These are phyloP conservation scores for Syngnathus scovelli DNA, from an alignment of 2,113 vertebrate genomes.

Conservation along the genomic window DNA sequence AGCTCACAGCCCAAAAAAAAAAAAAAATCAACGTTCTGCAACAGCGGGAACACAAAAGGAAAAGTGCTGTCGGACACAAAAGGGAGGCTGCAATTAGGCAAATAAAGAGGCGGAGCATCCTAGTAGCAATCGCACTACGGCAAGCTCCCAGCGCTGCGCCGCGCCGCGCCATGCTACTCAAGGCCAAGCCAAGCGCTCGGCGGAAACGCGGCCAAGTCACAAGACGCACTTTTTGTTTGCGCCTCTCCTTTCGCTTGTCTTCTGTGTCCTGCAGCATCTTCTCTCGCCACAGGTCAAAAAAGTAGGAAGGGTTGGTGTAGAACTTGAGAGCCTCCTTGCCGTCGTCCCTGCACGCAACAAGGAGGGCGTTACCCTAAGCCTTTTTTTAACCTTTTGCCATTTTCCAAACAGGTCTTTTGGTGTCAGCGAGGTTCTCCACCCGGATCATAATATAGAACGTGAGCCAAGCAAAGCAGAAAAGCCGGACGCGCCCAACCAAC, in stretches of 20 bases:
- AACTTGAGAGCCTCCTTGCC: constrained; percentile 96
- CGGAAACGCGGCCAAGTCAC: neutral
- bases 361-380: too few relatives aligned
- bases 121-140: constrained; percentile 30
- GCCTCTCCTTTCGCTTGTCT: constrained; percentile 96
- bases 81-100: constrained; percentile 22
- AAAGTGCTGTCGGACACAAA: constrained; percentile 60
- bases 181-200: too few relatives aligned
- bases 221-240: constrained; percentile 91
- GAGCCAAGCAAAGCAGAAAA: neutral
- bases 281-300: constrained; percentile 98
- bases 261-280: constrained; percentile 99
- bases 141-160: too few relatives aligned
- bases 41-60: constrained; percentile 37
- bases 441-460: too few relatives aligned
- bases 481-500: neutral
- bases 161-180: too few relatives aligned
- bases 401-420: too few relatives aligned
- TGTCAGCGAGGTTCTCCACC: too few relatives aligned
- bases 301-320: constrained; percentile 98
- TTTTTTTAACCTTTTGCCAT: too few relatives aligned
- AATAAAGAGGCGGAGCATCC: constrained; percentile 32
- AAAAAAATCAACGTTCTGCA: constrained; percentile 40
- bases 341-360: constrained; percentile 78
- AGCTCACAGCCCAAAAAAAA: constrained; percentile 1